These are phyloP conservation scores for Ctenodactylus gundi DNA, from an alignment of 2,113 vertebrate genomes.

Conservation along the genomic window DNA sequence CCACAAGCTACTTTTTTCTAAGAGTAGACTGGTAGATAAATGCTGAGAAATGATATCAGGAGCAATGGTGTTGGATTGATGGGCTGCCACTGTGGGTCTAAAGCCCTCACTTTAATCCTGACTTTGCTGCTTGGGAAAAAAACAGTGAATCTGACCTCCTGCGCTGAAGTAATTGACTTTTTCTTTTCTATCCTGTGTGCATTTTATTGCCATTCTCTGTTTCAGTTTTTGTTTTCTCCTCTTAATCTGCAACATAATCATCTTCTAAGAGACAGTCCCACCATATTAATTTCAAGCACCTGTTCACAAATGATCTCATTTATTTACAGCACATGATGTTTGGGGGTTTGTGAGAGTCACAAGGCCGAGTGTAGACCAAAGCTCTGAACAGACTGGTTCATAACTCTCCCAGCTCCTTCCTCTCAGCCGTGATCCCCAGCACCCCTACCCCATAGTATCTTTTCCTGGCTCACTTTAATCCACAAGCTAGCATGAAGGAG, in stretches of 20 bases:
- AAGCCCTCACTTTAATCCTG: neutral
- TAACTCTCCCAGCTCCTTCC: neutral
- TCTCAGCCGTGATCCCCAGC: fast-evolving
- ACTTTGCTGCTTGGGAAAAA: fast-evolving
- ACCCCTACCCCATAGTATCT: neutral
- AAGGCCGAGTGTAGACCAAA: neutral
- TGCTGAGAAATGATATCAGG: neutral
- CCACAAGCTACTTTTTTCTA: neutral
- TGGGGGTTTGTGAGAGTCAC: neutral
- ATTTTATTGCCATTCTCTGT: neutral
- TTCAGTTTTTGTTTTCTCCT: neutral
- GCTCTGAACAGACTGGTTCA: fast-evolving
- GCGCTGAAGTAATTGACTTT: neutral
- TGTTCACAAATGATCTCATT: neutral
- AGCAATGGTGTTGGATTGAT: neutral
- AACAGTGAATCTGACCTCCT: neutral
- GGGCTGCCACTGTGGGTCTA: neutral
- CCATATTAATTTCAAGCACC: neutral
- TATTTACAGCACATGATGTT: neutral
- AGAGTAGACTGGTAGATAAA: neutral
- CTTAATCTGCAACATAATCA: neutral
- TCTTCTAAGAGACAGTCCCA: neutral
- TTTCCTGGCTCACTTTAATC: neutral
- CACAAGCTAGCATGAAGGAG: neutral
- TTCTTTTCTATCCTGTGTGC: neutral